A percentile compares a stretch with the other conserved stretches of the same genome.
Conservation (phyloP, 2,113 vertebrate species). For the Oxyruncus cristatus region DNA sequence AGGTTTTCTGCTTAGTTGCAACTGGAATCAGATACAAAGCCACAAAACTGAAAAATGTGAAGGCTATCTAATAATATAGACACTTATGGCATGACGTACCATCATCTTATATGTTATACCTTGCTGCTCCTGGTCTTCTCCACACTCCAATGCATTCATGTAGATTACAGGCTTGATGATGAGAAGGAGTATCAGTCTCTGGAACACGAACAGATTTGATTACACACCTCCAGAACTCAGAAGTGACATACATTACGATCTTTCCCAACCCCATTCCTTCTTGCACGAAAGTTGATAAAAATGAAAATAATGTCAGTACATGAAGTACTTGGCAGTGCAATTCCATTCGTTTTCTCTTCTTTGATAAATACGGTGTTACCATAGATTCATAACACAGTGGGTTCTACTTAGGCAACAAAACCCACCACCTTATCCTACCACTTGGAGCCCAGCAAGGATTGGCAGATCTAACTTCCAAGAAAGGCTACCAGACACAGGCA, state of each 20-base stretch:
- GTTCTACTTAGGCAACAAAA: not conserved
- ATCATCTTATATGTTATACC: not conserved
- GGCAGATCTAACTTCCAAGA: not conserved
- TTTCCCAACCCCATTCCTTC: not conserved
- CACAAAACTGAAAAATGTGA: not conserved
- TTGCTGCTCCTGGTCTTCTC: not conserved
- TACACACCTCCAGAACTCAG: not conserved
- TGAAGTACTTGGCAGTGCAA: not conserved
- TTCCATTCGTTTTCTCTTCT: not conserved
- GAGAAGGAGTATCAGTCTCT: not conserved
- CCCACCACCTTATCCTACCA: not conserved
- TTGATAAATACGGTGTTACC: not conserved
- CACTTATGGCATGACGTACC: fast-evolving
- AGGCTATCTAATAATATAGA: not conserved
- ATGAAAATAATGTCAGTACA: not conserved
- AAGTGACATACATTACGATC: not conserved
- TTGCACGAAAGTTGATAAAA: not conserved
- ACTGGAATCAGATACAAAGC: not conserved
- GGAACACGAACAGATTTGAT: not conserved
- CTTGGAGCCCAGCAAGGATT: not conserved
- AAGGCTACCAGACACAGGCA: not conserved
- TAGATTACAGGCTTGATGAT: not conserved
- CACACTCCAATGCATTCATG: not conserved
- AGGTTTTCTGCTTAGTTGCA: not conserved
- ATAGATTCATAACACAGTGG: not conserved